These are phyloP conservation scores for Cladopsammia gracilis DNA, from an alignment of 64 coral and sea anemone species.

Conservation along the genomic window DNA sequence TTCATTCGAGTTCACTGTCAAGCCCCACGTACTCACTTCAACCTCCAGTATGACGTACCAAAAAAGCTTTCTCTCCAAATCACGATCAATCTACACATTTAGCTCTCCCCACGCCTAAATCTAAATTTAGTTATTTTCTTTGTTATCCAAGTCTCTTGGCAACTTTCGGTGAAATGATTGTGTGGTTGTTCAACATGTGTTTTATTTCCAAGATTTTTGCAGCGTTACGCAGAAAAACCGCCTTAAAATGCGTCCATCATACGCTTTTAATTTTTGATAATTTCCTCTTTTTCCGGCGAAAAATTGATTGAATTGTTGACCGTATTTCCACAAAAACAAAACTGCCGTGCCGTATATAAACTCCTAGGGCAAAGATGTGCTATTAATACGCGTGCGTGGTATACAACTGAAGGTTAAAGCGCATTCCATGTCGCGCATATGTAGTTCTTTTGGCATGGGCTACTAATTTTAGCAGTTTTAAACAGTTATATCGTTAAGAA, in stretches of 20 bases:
- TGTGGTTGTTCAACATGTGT: not conserved
- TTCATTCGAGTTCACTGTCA: not conserved
- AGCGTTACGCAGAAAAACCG: not conserved
- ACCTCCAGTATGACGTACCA: not conserved
- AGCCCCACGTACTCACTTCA: slow-evolving; percentile 1
- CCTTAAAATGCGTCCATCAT: not conserved
- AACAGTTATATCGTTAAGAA: no score
- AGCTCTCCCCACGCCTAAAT: not conserved
- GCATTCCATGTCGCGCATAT: no score
- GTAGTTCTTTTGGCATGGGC: no score
- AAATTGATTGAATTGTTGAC: not conserved
- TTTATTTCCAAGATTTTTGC: slow-evolving; percentile 5
- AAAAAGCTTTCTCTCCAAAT: not conserved
- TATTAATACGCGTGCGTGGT: not conserved
- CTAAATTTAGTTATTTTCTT: not conserved
- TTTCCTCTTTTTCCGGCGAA: not conserved
- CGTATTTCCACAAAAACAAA: not conserved
- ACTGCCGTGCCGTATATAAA: not conserved
- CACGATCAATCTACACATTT: not conserved
- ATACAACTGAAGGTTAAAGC: not conserved
- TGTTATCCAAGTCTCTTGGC: no score
- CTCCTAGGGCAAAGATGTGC: no score
- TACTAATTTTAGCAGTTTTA: no score
- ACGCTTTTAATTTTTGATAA: not conserved
- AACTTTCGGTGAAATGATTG: not conserved